Percentiles rank a stretch among this genome's conserved stretches.
Conservation (phyloP, 2,797 vertebrate species). For the Aplochiton taeniatus region DNA sequence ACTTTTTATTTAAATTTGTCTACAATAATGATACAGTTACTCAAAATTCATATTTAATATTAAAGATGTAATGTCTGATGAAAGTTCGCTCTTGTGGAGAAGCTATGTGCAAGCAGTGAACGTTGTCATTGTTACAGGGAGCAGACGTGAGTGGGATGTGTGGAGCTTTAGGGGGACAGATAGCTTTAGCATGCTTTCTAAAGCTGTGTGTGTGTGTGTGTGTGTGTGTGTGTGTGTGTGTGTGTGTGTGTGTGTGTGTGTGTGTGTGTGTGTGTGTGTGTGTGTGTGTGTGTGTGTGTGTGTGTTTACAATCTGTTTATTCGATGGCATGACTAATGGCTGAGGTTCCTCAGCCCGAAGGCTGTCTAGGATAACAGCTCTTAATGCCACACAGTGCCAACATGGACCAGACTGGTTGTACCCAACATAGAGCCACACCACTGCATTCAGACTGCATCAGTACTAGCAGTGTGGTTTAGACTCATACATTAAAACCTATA, state of each 20-base stretch:
- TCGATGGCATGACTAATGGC: constrained; percentile 34
- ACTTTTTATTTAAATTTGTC: no score
- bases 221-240: constrained; percentile 8
- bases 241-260: constrained; percentile 5
- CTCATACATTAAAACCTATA: no score
- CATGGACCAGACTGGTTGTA: background rate
- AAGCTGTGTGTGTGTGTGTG: background rate
- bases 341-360: constrained; percentile 18
- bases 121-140: constrained; percentile 26
- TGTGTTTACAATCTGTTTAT: constrained; percentile 37
- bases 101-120: no score
- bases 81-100: no score
- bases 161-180: no score
- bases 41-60: no score
- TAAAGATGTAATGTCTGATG: no score
- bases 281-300: constrained; percentile 13
- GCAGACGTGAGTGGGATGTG: constrained; percentile 65
- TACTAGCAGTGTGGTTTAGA: no score
- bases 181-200: no score
- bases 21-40: no score
- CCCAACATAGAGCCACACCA: no score
- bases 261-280: constrained; percentile 34
- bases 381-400: constrained; percentile 8
- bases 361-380: constrained; percentile 8
- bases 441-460: no score